These are phyloP conservation scores for Coluber constrictor DNA, from an alignment of 2,797 vertebrate species.

Conservation along the genomic window DNA sequence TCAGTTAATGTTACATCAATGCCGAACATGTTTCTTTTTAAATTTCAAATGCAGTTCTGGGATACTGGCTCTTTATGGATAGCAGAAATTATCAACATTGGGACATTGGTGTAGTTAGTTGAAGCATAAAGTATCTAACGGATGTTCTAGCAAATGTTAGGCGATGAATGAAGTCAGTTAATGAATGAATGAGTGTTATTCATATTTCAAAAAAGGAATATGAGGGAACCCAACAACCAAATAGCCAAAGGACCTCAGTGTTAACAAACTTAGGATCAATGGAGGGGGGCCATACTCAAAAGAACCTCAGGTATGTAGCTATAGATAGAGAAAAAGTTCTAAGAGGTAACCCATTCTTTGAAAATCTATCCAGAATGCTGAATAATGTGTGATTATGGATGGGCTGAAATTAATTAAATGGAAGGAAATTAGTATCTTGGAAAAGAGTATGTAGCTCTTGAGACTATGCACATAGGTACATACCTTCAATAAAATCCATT, in stretches of 20 bases:
- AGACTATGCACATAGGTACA: neutral
- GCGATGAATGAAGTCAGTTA: constrained; percentile 41
- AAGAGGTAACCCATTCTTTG: neutral
- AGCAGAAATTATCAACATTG: constrained; percentile 44
- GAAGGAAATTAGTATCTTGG: neutral
- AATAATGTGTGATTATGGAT: neutral
- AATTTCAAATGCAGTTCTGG: constrained; percentile 38
- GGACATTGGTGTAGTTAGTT: constrained; percentile 43
- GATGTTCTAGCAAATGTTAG: constrained; percentile 40
- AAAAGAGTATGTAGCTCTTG: neutral
- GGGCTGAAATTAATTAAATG: too few relatives aligned
- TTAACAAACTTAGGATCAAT: neutral
- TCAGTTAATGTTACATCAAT: constrained; percentile 33
- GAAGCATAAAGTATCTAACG: constrained; percentile 51
- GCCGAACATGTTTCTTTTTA: neutral
- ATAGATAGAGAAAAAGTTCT: neutral
- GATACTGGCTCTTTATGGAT: constrained; percentile 27
- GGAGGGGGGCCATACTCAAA: neutral
- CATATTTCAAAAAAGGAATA: neutral
- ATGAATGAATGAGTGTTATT: constrained; percentile 17
- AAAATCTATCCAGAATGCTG: neutral
- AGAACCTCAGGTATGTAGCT: neutral
- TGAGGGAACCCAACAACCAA: neutral
- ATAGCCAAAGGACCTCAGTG: neutral
- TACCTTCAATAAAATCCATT: neutral